phyloP scores from a whole-genome alignment of 2,888 invertebrate genomes.

The Andricus curvator region DNA sequence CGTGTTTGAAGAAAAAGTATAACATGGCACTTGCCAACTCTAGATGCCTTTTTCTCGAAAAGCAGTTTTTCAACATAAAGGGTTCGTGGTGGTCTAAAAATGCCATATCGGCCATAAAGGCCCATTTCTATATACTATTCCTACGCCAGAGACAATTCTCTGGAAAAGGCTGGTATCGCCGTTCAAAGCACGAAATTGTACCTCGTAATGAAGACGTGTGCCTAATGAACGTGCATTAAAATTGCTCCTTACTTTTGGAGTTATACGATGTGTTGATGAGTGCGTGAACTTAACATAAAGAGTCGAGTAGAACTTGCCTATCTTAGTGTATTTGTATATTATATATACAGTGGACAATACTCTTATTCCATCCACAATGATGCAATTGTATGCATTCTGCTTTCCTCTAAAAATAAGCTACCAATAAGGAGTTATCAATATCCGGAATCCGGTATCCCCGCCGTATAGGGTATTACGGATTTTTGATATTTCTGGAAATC shows the following conservation, averaged over 20 bases:
- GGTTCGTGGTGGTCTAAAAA: too few relatives aligned
- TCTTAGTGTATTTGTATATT: slow-evolving; percentile 35
- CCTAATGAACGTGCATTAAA: slow-evolving; percentile 38
- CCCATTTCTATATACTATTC: neutral
- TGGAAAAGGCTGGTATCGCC: neutral
- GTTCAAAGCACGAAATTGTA: slow-evolving; percentile 37
- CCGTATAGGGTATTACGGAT: neutral
- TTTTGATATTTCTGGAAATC: neutral
- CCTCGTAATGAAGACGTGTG: slow-evolving; percentile 33
- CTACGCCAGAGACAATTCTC: neutral
- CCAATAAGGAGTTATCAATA: neutral
- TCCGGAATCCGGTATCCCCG: neutral
- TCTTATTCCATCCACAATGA: slow-evolving; percentile 53
- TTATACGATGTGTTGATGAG: slow-evolving; percentile 14
- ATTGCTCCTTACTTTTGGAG: slow-evolving; percentile 22
- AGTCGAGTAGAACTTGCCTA: slow-evolving; percentile 23
- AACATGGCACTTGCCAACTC: too few relatives aligned
- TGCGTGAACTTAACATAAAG: neutral
- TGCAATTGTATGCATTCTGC: slow-evolving; percentile 31
- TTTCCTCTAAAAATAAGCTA: neutral
- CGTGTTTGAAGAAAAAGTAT: too few relatives aligned
- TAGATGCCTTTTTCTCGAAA: too few relatives aligned
- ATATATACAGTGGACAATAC: slow-evolving; percentile 51
- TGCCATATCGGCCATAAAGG: too few relatives aligned
- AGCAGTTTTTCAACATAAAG: too few relatives aligned